phyloP scores from a whole-genome alignment of 1,140 invertebrate species.

The Chrysopa pallens region DNA sequence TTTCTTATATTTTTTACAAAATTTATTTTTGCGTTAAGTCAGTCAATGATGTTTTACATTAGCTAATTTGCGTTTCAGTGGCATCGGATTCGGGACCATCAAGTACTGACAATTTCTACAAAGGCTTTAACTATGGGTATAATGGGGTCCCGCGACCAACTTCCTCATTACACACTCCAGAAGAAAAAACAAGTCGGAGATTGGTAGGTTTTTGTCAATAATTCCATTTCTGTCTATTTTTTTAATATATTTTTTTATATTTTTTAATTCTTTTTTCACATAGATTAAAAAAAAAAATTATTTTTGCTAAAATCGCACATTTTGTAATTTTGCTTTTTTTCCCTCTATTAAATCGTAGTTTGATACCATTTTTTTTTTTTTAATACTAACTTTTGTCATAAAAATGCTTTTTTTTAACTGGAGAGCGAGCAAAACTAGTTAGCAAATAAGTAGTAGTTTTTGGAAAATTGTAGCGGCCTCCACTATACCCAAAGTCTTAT shows the following conservation, averaged over 20 bases:
- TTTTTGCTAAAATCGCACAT: too few species aligned
- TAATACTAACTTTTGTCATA: too few species aligned
- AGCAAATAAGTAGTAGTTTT: neutral
- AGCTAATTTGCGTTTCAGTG: conserved; percentile 45
- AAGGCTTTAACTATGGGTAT: conserved; percentile 48
- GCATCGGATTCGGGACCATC: conserved; percentile 46
- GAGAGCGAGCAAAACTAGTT: too few species aligned
- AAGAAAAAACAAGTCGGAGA: conserved; percentile 45
- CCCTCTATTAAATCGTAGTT: too few species aligned
- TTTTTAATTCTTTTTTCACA: neutral
- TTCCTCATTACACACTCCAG: conserved; percentile 29
- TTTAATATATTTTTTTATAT: too few species aligned
- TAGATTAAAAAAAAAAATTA: too few species aligned
- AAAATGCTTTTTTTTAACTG: too few species aligned
- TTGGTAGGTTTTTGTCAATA: conserved; percentile 36
- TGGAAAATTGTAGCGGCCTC: neutral
- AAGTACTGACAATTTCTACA: conserved; percentile 65
- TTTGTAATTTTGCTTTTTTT: too few species aligned
- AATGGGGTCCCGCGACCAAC: conserved; percentile 27
- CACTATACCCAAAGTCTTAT: neutral
- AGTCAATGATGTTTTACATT: too few species aligned
- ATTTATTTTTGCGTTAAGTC: conserved; percentile 13
- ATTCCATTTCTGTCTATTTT: conserved; percentile 14
- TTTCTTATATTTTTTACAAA: neutral
- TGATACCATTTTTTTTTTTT: too few species aligned